Percentiles rank a stretch among this genome's conserved stretches.
phyloP scores from a whole-genome alignment of 2,888 invertebrate species.

The Clitarchus hookeri region DNA sequence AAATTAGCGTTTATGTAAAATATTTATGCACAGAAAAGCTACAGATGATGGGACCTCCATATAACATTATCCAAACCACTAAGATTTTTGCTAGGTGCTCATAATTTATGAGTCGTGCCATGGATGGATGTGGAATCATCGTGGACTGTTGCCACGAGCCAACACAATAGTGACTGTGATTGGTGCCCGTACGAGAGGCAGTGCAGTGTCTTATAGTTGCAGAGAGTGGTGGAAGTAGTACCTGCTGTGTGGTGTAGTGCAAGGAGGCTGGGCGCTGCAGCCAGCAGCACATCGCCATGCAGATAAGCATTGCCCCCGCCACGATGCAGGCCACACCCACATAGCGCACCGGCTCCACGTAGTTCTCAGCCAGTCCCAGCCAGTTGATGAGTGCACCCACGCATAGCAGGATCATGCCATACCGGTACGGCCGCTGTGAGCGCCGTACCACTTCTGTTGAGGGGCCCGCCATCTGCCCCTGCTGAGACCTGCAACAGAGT shows the following conservation, averaged over 20 bases:
- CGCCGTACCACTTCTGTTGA: conserved; percentile 56
- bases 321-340: conserved; percentile 75
- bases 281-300: conserved; percentile 77
- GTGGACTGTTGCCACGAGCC: no score
- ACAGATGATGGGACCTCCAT: no score
- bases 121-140: no score
- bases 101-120: no score
- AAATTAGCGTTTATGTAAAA: no score
- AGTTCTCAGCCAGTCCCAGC: conserved; percentile 73
- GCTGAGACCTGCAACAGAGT: background rate
- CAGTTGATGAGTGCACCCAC: conserved; percentile 75
- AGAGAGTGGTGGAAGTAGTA: background rate
- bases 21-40: no score
- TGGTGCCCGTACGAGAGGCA: no score
- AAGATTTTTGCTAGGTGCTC: no score
- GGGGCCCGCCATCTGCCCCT: conserved; percentile 63
- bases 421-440: conserved; percentile 72
- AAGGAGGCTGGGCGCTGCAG: conserved; percentile 53
- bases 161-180: no score
- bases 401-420: conserved; percentile 73
- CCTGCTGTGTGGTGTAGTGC: background rate
- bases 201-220: no score
- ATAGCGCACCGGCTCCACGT: conserved; percentile 70
- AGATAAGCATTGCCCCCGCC: conserved; percentile 73
- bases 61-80: no score